Conservation (phyloP, 2,113 vertebrate species). For the Lepus europaeus region DNA sequence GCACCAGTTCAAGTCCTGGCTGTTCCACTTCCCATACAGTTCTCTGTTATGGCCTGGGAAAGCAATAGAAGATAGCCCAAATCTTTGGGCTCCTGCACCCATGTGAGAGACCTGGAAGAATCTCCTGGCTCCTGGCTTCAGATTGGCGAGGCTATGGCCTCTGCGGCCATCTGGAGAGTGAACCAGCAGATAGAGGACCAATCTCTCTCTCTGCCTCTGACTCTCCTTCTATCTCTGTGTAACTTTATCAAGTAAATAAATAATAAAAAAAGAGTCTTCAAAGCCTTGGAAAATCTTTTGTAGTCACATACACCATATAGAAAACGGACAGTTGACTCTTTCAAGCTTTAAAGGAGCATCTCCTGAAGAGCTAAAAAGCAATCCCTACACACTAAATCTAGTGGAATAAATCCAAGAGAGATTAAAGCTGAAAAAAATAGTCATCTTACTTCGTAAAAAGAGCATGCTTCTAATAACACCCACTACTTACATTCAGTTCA, state of each 20-base stretch:
- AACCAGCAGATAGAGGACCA: not conserved
- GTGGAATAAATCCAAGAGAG: not conserved
- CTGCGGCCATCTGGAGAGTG: not conserved
- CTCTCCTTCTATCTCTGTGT: too few species aligned
- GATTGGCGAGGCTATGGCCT: too few species aligned
- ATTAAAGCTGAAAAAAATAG: constrained; percentile 1
- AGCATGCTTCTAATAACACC: not conserved
- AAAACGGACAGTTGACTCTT: constrained; percentile 28
- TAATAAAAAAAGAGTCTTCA: not conserved
- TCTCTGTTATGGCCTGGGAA: too few species aligned
- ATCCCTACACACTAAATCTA: not conserved
- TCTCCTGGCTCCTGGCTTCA: too few species aligned
- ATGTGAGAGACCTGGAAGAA: too few species aligned
- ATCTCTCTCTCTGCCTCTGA: not conserved
- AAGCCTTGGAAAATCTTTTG: not conserved
- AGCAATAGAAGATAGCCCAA: too few species aligned
- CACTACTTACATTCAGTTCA: not conserved
- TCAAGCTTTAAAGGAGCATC: not conserved
- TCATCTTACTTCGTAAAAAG: not conserved
- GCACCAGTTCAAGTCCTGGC: too few species aligned
- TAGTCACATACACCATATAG: not conserved
- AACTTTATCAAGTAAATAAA: too few species aligned
- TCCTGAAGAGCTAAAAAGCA: not conserved
- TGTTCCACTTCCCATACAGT: too few species aligned
- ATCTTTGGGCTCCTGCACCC: too few species aligned